phyloP scores from a whole-genome alignment of 2,113 vertebrate species.

The Corynorhinus townsendii region DNA sequence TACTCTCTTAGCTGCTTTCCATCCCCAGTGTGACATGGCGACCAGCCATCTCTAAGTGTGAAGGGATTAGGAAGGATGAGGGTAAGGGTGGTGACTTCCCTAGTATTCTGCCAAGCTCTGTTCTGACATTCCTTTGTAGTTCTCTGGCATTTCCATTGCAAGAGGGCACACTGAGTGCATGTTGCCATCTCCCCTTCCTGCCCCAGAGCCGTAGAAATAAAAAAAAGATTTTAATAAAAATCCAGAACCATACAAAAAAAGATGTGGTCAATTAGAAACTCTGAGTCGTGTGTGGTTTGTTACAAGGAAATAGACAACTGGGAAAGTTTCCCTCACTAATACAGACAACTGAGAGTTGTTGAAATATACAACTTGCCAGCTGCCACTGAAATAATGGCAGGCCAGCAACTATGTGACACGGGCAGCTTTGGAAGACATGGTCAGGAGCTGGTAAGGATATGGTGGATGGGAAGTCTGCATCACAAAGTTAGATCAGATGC shows the following conservation, averaged over 20 bases:
- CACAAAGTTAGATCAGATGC: neutral
- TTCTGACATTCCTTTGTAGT: constrained; percentile 20
- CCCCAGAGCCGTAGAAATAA: neutral
- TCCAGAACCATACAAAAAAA: neutral
- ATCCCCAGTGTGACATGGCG: neutral
- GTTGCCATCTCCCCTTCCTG: neutral
- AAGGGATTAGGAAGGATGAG: constrained; percentile 25
- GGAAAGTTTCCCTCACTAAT: neutral
- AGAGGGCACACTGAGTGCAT: neutral
- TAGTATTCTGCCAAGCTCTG: constrained; percentile 12
- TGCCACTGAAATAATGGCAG: neutral
- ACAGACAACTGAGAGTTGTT: neutral
- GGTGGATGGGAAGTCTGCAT: accelerated
- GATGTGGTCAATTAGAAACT: neutral
- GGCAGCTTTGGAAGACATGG: neutral
- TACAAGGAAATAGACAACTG: neutral
- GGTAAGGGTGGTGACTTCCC: constrained; percentile 56
- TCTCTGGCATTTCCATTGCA: constrained; percentile 16
- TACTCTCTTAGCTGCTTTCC: neutral
- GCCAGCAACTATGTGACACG: neutral
- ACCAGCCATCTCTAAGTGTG: constrained; percentile 33
- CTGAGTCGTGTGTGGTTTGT: neutral
- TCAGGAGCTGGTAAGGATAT: neutral
- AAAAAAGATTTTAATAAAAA: constrained; percentile 36
- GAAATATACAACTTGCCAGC: neutral